Evolutionary conservation across 1,140 invertebrate species (phyloP).

Genomic region (Bombus haemorrhoidalis): DNA sequence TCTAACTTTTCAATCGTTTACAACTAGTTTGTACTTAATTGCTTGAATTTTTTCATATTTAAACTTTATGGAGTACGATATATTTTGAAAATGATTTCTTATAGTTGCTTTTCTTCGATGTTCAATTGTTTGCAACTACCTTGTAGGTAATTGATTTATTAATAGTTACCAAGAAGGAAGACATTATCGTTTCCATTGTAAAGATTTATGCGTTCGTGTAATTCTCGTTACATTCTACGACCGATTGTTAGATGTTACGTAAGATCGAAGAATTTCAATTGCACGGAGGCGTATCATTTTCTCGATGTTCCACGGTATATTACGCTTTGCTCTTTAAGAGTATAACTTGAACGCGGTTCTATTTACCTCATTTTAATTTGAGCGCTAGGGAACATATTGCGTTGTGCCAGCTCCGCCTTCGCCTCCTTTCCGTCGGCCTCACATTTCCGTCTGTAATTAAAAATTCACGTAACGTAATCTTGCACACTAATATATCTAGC

Average conservation of each 20-base stretch:
- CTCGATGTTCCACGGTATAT: neutral
- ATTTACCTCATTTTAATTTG: slow-evolving; percentile 87
- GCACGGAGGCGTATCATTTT: slow-evolving; percentile 24
- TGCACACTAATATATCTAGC: neutral
- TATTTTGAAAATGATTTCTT: neutral
- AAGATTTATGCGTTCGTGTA: neutral
- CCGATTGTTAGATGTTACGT: neutral
- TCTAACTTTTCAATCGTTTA: neutral
- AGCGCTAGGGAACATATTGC: slow-evolving; percentile 85
- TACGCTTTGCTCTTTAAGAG: neutral
- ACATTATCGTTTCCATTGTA: neutral
- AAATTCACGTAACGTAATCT: slow-evolving; percentile 43
- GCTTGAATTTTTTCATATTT: neutral
- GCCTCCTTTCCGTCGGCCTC: slow-evolving; percentile 85
- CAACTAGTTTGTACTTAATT: neutral
- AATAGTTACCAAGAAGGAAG: neutral
- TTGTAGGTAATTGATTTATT: neutral
- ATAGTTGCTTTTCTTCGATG: neutral
- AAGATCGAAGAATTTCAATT: slow-evolving; percentile 20
- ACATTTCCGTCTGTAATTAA: slow-evolving; percentile 83
- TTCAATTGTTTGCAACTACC: neutral
- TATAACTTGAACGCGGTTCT: slow-evolving; percentile 5
- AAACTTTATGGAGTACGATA: neutral
- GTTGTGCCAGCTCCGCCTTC: slow-evolving; percentile 84
- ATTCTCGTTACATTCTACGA: neutral